Evolutionary conservation across 2,113 vertebrate species (phyloP), one percentile per base, ranked within the genome.

Genomic region (Gymnobelideus leadbeateri): DNA sequence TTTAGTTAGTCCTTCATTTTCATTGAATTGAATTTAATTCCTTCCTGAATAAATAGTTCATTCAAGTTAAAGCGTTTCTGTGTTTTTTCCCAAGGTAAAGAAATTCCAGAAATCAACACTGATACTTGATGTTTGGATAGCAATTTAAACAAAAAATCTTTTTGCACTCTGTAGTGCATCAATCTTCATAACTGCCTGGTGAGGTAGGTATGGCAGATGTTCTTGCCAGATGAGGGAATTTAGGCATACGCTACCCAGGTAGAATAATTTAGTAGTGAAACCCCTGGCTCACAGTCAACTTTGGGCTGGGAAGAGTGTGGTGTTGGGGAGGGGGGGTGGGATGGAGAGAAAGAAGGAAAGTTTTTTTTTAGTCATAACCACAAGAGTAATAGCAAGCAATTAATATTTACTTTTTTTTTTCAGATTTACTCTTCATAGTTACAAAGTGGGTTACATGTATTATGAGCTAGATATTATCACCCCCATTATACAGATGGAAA

Each of bases 11-110:
- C n/a, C 37, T 43, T 84, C 37, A 84, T 43, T 84, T 84, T 84
- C 43, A 16, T 21, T 91, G 54, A 93, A 92, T 93, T 91, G 5
- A 68, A 25, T 91, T 84, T 8, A 77, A 28, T 91, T 89, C 95
- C 10, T 95, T 96, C 1, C n/a, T 89, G 11, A 9, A 93, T 0
- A 84, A 47, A 93, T n/a, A 89, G 25, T 91, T 95, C 55, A 89
- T 92, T 1, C 3, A 91, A 84, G 7, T 46, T 94, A 95, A 92
- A 89, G 51, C 47, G 23, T 10, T 77, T 57, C 37, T 16, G 0
- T 91, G 21, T 68, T 89, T 92, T 92, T 37, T n/a, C 31, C 89
- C 31, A 68, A 93, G 89, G 91, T 51, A 46, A 57, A 51, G 50
- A 90, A 51, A 93, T 61, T 92, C 9, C 43, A 55, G 46, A 28